A percentile compares a stretch with the other conserved stretches of the same genome.
These are phyloP conservation scores for Gulo gulo DNA, from an alignment of 2,113 vertebrate species.

Conservation along the genomic window DNA sequence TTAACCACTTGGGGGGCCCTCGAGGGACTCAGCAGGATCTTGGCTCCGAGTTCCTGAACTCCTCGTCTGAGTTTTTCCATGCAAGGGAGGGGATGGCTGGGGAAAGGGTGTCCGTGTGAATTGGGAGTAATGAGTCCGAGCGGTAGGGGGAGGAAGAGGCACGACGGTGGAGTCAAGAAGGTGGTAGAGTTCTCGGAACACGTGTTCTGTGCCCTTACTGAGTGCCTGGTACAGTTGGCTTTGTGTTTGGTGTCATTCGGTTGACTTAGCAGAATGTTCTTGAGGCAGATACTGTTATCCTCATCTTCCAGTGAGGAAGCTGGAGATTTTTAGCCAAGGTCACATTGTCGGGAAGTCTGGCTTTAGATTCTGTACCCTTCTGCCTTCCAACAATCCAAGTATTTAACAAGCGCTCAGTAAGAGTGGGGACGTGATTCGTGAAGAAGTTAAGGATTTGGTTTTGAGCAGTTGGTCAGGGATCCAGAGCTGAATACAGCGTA, in stretches of 20 bases:
- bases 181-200: no score
- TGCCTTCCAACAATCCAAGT: not conserved
- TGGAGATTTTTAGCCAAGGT: not conserved
- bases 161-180: no score
- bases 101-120: no score
- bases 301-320: not conserved
- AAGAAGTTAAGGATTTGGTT: not conserved
- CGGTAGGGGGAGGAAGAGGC: no score
- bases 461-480: not conserved
- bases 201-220: not conserved
- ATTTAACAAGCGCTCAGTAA: not conserved
- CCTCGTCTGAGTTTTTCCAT: rapidly evolving
- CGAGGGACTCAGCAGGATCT: not conserved
- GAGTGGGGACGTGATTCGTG: not conserved
- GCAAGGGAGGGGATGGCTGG: rapidly evolving
- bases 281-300: not conserved
- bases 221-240: not conserved
- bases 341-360: not conserved
- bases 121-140: rapidly evolving
- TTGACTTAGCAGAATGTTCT: not conserved
- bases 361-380: not conserved
- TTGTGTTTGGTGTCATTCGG: not conserved
- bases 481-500: rapidly evolving
- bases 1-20: not conserved
- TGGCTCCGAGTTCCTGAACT: rapidly evolving